Base-by-base conservation (phyloP, 2,797 vertebrate genomes). In the Tapirus indicus region DNA sequence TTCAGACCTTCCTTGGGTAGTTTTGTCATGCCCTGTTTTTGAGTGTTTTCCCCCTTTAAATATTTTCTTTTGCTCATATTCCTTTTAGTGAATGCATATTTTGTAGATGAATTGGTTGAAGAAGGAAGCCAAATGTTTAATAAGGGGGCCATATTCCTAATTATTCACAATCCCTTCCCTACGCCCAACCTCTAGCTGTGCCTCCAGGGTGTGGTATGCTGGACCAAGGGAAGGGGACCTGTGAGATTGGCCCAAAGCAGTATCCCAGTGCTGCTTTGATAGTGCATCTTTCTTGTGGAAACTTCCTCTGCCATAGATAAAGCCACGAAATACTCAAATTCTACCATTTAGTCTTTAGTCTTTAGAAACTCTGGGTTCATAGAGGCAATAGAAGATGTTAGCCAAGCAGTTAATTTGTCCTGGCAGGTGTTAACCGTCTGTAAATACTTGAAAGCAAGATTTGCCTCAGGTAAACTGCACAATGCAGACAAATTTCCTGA, bases 401-500 rank as follows among this genome's bases (percentile, higher is more conserved):
- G 25, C 21, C 41, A 93, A n/a, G 29, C 35, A 84, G 47, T 91
- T 93, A 74, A 88, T 72, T 72, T 91, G 49, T 7, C 41, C 52
- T 66, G 68, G 41, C 41, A 85, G 60, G 74, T 49, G 12, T 44
- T 90, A 71, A 60, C 10, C 79, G 13, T 68, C 47, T 47, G 5
- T 71, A 74, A 93, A 74, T 71, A 91, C 56, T 49, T 64, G 17
- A 91, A 92, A 94, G 77, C 4, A 56, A 92, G 56, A 80, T 75
- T 89, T 79, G 62, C 62, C 75, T 89, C 41, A 32, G 71, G 54
- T 85, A 68, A 79, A 41, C 23, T 56, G 41, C 35, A 60, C 0
- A 10, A 78, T 64, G 49, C 20, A 62, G 77, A 38, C n/a, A 38
- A 47, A 8, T 88, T 94, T 20, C 25, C 58, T 38, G 18, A 58